A percentile compares a stretch with the other conserved stretches of the same genome.
These are phyloP conservation scores for Arrhamphus sclerolepis DNA, from an alignment of 2,797 vertebrate genomes.

Conservation along the genomic window DNA sequence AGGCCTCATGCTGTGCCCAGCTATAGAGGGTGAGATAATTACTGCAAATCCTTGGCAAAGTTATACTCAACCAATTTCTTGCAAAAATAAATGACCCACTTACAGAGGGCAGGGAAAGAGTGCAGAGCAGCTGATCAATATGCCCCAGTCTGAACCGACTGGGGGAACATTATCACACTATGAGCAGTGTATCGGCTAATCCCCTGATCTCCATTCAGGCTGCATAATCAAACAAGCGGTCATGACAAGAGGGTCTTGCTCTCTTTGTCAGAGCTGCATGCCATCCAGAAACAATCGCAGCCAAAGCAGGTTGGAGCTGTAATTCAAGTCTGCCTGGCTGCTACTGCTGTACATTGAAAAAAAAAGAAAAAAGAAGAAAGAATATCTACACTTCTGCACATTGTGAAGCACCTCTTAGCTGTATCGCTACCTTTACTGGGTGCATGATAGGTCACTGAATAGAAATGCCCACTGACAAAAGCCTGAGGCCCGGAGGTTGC, in stretches of 20 bases:
- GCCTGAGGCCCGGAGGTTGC: constrained; percentile 79
- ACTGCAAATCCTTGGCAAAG: constrained; percentile 82
- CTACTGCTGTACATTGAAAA: constrained; percentile 43
- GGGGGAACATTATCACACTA: constrained; percentile 22
- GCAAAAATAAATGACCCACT: constrained; percentile 84
- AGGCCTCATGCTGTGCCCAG: constrained; percentile 76
- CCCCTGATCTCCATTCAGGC: constrained; percentile 39
- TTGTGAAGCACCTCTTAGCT: constrained; percentile 64
- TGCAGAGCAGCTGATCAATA: constrained; percentile 68
- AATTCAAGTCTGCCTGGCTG: constrained; percentile 27
- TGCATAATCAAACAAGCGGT: constrained; percentile 29
- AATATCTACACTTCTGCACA: constrained; percentile 44
- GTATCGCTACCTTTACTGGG: constrained; percentile 56
- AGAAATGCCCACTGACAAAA: constrained; percentile 79
- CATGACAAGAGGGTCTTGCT: constrained; percentile 16
- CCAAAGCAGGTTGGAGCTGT: constrained; percentile 21
- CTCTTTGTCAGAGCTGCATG: constrained; percentile 37
- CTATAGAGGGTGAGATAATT: constrained; percentile 81
- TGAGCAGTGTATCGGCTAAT: constrained; percentile 38
- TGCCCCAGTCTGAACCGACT: constrained; percentile 26
- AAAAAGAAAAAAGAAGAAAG: not conserved
- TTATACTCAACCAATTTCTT: constrained; percentile 72
- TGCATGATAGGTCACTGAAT: constrained; percentile 72
- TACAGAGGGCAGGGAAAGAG: constrained; percentile 62
- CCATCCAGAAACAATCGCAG: constrained; percentile 39